Evolutionary conservation across 2,113 vertebrate genomes (phyloP), one percentile per base, ranked within the genome.

Genomic region (Percina caprodes): DNA sequence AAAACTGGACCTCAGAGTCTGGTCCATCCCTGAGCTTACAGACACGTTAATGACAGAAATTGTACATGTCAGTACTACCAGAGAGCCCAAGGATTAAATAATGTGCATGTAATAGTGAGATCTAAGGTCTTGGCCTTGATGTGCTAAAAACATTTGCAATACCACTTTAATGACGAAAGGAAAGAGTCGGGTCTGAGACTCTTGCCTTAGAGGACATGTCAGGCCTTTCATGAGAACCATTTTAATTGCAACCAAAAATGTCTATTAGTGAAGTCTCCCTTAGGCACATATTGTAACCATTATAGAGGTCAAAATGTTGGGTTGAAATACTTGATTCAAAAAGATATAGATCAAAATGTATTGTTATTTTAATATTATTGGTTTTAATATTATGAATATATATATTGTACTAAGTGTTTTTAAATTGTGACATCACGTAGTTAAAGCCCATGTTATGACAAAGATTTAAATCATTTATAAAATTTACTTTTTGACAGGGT

Each of bases 181-280:
- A 79, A 72, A 79, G 88, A 68, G 76, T 74, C 30, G n/a, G 76
- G 72, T 88, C 79, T 82, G 84, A 79, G 88, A 82, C 83, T 83
- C 68, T 81, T 74, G 88, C 84, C 84, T 85, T 82, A 15, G 82
- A 91, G 86, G 90, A 90, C 89, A 89, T 90, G 92, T 91, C 88
- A 92, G 83, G 75, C 46, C 84, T 87, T 93, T 91, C 89, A 90
- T 76, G 69, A 81, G 83, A 91, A 84, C 88, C 80, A 78, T 92
- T 94, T 93, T 95, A 95, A 95, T 94, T 94, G 94, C 92, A 86
- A 77, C 90, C 88, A 91, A 92, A 94, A 94, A 91, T 87, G 92
- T 92, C 92, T 91, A 91, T 92, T 91, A 94, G 84, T 82, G 88
- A 87, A 73, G 85, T 80, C 62, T 81, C 75, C 92, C 85, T 74